A percentile compares a stretch with the other conserved stretches of the same genome.
Conservation (phyloP, 2,888 invertebrate species). For the Cerastis leucographa region DNA sequence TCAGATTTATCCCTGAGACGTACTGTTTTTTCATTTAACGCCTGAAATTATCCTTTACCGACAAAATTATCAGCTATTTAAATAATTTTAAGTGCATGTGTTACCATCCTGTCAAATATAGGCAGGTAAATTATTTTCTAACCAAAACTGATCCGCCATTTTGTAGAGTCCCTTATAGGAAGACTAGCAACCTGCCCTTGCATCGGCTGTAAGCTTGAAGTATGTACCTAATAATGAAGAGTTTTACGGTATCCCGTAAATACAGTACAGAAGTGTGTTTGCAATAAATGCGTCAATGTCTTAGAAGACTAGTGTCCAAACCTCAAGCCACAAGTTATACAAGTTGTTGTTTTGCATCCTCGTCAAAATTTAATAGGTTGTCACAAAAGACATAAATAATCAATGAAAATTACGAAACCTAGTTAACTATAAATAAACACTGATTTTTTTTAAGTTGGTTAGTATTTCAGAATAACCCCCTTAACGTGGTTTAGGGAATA, state of each 20-base stretch:
- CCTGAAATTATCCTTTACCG: not conserved
- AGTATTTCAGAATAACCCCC: no score
- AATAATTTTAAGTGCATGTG: not conserved
- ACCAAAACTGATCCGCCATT: not conserved
- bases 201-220: not conserved
- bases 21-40: not conserved
- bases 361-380: no score
- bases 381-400: no score
- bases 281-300: no score
- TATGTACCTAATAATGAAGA: not conserved
- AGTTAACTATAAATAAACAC: no score
- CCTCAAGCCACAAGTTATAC: no score
- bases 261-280: not conserved
- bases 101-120: not conserved
- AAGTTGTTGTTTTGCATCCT: no score
- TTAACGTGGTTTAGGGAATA: no score
- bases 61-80: not conserved
- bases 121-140: not conserved
- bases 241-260: not conserved
- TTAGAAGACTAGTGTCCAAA: no score
- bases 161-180: not conserved
- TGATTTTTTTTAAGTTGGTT: no score
- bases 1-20: not conserved
- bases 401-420: no score
- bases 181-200: not conserved